Evolutionary conservation across 2,888 invertebrate genomes (phyloP).

Genomic region (Oscheius sp.): DNA sequence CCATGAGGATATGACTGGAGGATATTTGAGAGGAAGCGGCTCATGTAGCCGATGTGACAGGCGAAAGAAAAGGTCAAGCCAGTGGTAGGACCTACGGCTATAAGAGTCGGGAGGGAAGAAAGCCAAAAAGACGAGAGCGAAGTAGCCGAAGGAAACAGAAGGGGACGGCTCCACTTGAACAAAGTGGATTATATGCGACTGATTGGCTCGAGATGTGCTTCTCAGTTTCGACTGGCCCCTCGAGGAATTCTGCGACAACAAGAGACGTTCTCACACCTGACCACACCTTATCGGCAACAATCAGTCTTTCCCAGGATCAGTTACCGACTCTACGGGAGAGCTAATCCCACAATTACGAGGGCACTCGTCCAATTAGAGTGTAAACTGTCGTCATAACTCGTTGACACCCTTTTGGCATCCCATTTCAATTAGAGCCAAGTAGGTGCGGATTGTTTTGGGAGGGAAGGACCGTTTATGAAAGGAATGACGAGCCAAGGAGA

Average conservation of each 20-base stretch:
- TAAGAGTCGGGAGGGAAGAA: not conserved
- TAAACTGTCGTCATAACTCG: no score
- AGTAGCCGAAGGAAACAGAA: not conserved
- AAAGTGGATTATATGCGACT: slow-evolving; percentile 27
- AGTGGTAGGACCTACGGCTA: not conserved
- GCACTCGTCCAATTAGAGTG: no score
- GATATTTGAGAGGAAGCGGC: not conserved
- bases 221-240: not conserved
- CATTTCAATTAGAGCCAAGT: no score
- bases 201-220: slow-evolving; percentile 9
- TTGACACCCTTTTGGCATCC: no score
- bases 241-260: not conserved
- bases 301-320: no score
- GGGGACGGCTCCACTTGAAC: slow-evolving; percentile 9
- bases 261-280: no score
- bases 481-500: no score
- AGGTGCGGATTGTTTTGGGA: no score
- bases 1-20: not conserved
- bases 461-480: no score
- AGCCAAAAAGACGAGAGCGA: not conserved
- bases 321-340: no score
- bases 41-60: not conserved
- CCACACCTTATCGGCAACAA: no score
- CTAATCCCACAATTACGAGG: no score
- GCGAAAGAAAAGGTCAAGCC: not conserved